Base-by-base conservation (phyloP, 35 echinoderm and acorn worm species). In the Diadema setosum region DNA sequence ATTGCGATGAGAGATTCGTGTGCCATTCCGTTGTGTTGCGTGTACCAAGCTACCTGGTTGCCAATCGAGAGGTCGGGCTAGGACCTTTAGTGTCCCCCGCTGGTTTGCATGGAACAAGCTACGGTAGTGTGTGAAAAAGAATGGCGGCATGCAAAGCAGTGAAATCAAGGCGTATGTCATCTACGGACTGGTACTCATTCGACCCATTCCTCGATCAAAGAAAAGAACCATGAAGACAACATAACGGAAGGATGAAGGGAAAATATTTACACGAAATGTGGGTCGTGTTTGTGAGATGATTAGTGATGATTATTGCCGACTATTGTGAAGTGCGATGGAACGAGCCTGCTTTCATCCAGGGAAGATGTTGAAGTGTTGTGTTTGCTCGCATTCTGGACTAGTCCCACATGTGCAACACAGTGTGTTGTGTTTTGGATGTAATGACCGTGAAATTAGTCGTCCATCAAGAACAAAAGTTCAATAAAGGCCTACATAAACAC, bases 11-110 rank as follows among this genome's bases (percentile, higher is more conserved):
- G 63, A 67, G 73, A 78, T 78, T 44, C 40, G 73, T 41, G 44
- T 78, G 40, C 40, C 73, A 39, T 44, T 42, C 73, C 73, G 40
- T 25, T 42, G 73, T 3, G 40, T 34, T 42, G 14, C 73, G 73
- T 78, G 33, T 24, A 78, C 73, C 73, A 78, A 78, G 73, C 73
- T 78, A 78, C 73, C 73, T 78, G 35, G 27, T 78, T 24, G 73
- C 73, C 73, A 78, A 78, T 78, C 73, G 33, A 41, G 73, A 78
- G 35, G 73, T 78, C 11, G 73, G 73, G 24, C 5, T 42, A 21
- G 73, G 73, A 78, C 73, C 73, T 78, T 78, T 78, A n/a, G 37
- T 36, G 73, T 78, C 73, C 35, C 73, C 73, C 73, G 73, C 25
- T 21, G 9, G 73, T 36, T 78, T 78, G 73, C 73, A 78, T 35